Evolutionary conservation across 2,113 vertebrate species (phyloP), one percentile per base, ranked within the genome.

Genomic region (Columba livia): DNA sequence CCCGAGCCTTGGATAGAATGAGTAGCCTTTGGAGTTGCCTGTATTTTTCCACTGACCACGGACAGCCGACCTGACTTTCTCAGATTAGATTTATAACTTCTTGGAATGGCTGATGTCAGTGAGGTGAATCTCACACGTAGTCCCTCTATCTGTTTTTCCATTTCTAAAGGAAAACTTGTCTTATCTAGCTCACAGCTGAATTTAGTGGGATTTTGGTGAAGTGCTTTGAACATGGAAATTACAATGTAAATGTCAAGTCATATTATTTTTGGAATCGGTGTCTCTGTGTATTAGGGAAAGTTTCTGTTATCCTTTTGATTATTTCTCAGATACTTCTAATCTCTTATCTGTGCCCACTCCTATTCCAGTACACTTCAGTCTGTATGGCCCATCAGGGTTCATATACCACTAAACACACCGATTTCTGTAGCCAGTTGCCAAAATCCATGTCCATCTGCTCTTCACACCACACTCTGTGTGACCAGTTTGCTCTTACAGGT

Each of bases 251-350:
- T 79, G 31, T 81, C 44, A 90, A 71, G 9, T 65, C 18, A 23
- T 65, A 31, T 50, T 71, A 32, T 31, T 73, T 74, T 64, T 67
- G 40, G 36, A 87, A 54, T 87, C 31, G 10, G 28, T 81, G 51
- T 61, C n/a, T 81, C 8, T 6, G 32, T 38, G 14, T 60, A 60
- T 38, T 44, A 29, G 16, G 47, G 44, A 42, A 72, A 75, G 42
- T 57, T 85, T 87, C 61, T 88, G 28, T 57, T 72, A 78, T 44
- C 4, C 6, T 95, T 95, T 75, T n/a, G 38, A 73, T 67, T 74
- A 72, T 47, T 89, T 90, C 48, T 79, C 50, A 77, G 36, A 65
- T 32, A 34, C 28, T 93, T 79, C 54, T 1, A 58, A 79, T 36
- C 48, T 25, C 26, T 72, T 61, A 26, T 32, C 34, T 73, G 5